These are phyloP conservation scores for Ovibos moschatus DNA, from an alignment of 2,113 vertebrate species.

Conservation along the genomic window DNA sequence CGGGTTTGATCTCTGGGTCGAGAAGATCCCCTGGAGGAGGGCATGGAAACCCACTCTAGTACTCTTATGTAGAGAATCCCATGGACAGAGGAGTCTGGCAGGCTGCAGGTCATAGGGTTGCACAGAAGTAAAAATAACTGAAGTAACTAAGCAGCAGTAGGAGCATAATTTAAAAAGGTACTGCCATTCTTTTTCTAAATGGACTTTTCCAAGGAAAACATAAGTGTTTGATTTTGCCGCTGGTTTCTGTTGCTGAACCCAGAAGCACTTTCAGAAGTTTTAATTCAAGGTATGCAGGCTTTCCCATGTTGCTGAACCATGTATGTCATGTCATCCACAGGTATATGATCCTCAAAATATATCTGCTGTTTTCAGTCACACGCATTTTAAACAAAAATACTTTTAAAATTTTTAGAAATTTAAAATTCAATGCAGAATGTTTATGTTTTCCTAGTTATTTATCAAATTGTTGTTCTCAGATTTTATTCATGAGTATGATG, in stretches of 20 bases:
- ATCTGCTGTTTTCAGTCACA: background rate
- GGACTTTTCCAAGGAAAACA: background rate
- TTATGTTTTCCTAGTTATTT: background rate
- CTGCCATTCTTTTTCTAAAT: background rate
- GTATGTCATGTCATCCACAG: background rate
- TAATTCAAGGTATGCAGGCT: background rate
- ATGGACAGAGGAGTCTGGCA: background rate
- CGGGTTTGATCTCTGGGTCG: background rate
- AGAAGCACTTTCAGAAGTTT: background rate
- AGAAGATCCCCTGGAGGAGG: background rate
- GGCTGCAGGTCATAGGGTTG: background rate
- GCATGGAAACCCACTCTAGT: background rate
- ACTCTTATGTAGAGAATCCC: background rate
- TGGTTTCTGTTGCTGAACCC: background rate
- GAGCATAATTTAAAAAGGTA: background rate
- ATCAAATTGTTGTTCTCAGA: background rate
- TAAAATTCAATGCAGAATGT: background rate
- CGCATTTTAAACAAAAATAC: background rate
- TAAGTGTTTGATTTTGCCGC: background rate
- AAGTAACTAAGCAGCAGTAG: background rate
- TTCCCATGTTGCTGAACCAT: background rate
- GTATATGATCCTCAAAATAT: background rate
- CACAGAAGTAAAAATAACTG: background rate
- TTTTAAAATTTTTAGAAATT: background rate
- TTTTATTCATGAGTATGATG: background rate